Base-by-base conservation (phyloP, 2,113 vertebrate species). In the Guaruba guarouba region DNA sequence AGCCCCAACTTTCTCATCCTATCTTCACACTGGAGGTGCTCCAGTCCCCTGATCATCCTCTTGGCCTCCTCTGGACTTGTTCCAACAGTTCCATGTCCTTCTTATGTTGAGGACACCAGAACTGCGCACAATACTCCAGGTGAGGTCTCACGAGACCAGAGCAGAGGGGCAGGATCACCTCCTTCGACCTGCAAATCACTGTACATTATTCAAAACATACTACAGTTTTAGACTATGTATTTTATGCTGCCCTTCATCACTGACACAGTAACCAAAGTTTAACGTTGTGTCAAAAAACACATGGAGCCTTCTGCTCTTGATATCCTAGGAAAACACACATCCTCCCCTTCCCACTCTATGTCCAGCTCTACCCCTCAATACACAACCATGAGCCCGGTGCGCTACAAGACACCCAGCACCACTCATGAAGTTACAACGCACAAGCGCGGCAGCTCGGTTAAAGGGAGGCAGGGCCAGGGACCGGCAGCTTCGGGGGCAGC, bases 301-400 rank as follows among this genome's bases (percentile, higher is more conserved):
- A 9, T 0, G 0, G 24, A 69, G 27, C 17, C 8, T 23, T 7
- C 4, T 1, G 1, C 2, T 48, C n/a, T 55, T 69, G 9, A 13
- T 4, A 8, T 44, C 17, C 19, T 5, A 25, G 43, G 25, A 24
- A 22, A 22, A 28, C 0, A 55, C 28, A 11, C 11, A 7, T 0
- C 43, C 23, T 13, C 5, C 11, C 15, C 14, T 14, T 7, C 10
- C 29, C 27, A 0, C 2, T 23, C 11, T 1, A 13, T 29, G 28
- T 25, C 6, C 13, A 9, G 39, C 19, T 7, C 0, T 13, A 37
- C 24, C 39, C 16, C 78, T 54, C 8, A 4, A 0, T 1, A 2
- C 3, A 2, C 31, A n/a, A 0, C 37, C 1, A 0, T 0, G 0
- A 8, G 3, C 52, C 5, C 1, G 7, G 62, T 1, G 17, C 67